Conservation (phyloP, 1,140 invertebrate species). For the Asobara japonica region DNA sequence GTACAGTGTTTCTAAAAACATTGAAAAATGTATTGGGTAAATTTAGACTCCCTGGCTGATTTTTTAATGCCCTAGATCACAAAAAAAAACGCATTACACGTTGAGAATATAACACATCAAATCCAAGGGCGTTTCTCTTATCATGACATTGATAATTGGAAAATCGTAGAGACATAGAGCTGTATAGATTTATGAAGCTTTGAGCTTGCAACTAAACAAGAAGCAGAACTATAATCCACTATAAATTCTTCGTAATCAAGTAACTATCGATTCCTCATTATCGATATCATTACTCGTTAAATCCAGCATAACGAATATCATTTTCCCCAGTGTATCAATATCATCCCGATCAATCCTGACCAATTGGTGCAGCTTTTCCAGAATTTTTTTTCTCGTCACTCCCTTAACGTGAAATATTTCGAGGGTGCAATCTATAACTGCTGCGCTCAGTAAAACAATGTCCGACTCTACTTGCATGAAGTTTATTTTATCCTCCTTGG, state of each 20-base stretch:
- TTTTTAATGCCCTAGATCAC: too few species aligned
- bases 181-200: too few species aligned
- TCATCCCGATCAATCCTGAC: background rate
- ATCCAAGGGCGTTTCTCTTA: too few species aligned
- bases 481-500: constrained; percentile 12
- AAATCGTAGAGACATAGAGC: too few species aligned
- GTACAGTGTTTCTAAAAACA: too few species aligned
- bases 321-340: background rate
- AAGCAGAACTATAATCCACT: too few species aligned
- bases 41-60: too few species aligned
- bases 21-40: too few species aligned
- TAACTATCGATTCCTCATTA: background rate
- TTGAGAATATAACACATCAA: too few species aligned
- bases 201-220: too few species aligned
- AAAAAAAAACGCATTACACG: too few species aligned
- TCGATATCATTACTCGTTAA: background rate
- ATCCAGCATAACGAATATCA: background rate
- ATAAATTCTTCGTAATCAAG: background rate
- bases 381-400: background rate
- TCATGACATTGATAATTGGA: too few species aligned
- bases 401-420: background rate
- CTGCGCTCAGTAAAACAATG: background rate
- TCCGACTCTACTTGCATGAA: constrained; percentile 13
- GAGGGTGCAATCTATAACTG: background rate
- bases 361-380: background rate